Evolutionary conservation across 53 echinoderm and acorn worm genomes (phyloP).

Genomic region (Antedon mediterranea): DNA sequence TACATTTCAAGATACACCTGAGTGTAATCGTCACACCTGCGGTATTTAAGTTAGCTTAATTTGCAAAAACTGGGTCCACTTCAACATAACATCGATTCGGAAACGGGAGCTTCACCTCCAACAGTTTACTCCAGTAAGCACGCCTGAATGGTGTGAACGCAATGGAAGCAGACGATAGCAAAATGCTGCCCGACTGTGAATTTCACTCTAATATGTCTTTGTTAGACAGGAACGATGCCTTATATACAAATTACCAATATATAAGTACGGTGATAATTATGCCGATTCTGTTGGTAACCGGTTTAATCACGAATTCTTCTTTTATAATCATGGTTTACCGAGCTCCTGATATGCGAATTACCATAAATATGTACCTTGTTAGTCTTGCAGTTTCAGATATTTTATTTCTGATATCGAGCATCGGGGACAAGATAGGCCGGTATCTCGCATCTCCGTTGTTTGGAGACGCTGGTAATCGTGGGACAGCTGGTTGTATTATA

Average conservation of each 20-base stretch:
- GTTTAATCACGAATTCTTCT: constrained; percentile 52
- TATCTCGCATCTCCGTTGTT: constrained; percentile 18
- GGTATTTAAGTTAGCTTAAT: no score
- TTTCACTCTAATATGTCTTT: neutral
- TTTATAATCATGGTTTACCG: constrained; percentile 67
- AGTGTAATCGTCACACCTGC: no score
- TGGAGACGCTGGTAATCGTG: constrained; percentile 14
- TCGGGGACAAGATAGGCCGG: constrained; percentile 54
- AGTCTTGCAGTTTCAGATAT: constrained; percentile 78
- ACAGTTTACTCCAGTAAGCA: no score
- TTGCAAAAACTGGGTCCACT: no score
- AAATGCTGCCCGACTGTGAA: neutral
- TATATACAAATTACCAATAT: neutral
- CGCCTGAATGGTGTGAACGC: no score
- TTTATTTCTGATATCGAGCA: constrained; percentile 48
- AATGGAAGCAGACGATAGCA: no score
- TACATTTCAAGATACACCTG: no score
- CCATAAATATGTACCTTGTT: constrained; percentile 63
- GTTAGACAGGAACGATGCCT: neutral
- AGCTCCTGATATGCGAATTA: constrained; percentile 61
- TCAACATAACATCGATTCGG: no score
- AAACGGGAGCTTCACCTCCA: neutral
- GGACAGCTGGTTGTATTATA: constrained; percentile 17
- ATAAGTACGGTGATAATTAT: constrained; percentile 11
- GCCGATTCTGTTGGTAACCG: constrained; percentile 46